Evolutionary conservation across 2,888 invertebrate genomes (phyloP).

Genomic region (Polyommatus iphigenia): DNA sequence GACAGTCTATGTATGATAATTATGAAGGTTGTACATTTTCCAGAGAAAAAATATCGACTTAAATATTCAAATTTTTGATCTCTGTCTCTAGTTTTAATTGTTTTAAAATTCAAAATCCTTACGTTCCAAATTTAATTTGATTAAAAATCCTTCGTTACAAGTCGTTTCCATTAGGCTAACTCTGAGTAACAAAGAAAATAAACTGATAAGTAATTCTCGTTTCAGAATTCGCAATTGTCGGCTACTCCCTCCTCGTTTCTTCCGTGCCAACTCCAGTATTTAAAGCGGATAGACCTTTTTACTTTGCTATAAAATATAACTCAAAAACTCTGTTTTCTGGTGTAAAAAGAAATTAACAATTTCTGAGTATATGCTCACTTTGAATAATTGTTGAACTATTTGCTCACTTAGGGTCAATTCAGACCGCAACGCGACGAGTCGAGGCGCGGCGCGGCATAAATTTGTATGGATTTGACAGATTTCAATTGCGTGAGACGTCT

Average conservation of each 20-base stretch:
- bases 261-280: slow-evolving; percentile 37
- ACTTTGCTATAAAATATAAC: slow-evolving; percentile 42
- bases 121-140: not conserved
- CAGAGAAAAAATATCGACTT: not conserved
- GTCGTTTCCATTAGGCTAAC: not conserved
- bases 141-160: not conserved
- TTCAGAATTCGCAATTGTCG: slow-evolving; percentile 32
- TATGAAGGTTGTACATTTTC: not conserved
- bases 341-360: slow-evolving; percentile 5
- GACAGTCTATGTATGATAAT: not conserved
- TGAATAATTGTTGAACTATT: not conserved
- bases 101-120: too few relatives aligned
- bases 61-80: too few relatives aligned
- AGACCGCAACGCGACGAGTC: too few relatives aligned
- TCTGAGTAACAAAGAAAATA: not conserved
- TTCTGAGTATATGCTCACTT: not conserved
- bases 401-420: not conserved
- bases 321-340: slow-evolving; percentile 20
- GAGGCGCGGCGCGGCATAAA: too few relatives aligned
- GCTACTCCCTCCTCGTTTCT: not conserved
- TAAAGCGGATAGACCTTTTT: slow-evolving; percentile 45
- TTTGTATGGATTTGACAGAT: too few relatives aligned
- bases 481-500: too few relatives aligned
- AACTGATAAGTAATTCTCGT: slow-evolving; percentile 24
- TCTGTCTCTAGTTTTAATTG: too few relatives aligned